Evolutionary conservation across 2,797 vertebrate species (phyloP), one percentile per base, ranked within the genome.

Genomic region (Sebastiscus tertius): DNA sequence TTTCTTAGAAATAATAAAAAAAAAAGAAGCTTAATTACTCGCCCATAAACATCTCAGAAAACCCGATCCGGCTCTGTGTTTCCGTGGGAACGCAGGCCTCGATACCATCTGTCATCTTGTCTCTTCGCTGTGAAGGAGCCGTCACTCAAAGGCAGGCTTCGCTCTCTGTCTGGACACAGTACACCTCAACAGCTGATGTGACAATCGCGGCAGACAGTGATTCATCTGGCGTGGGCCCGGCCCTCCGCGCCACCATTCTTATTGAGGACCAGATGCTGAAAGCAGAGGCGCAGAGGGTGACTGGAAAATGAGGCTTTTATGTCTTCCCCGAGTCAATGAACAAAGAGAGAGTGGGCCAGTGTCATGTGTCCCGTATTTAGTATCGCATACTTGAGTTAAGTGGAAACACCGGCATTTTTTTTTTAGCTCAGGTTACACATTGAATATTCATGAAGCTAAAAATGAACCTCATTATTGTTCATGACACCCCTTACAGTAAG

Each of bases 31-130:
- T 84, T 88, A 87, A 88, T 92, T 76, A 87, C 60, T 66, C 1
- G 12, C 10, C 70, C 27, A 6, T 54, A 72, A 86, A 80, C 67
- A 60, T 83, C 72, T 58, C 34, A 78, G 46, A 76, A 62, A 75
- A 59, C 11, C 86, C 8, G 75, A 76, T 88, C 76, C 64, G 13
- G 60, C 54, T 76, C 61, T 0, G n/a, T 6, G 72, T 85, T 71
- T 87, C 66, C 31, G 46, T 54, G 82, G 77, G 87, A 88, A 52
- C 3, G 65, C 55, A 12, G 62, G 62, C 83, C 86, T 83, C 85
- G 84, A 88, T 75, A 78, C 82, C 92, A 88, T 93, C 91, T 92
- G 92, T 89, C 87, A 90, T 79, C 75, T 77, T 87, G 90, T 94
- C 88, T 73, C 75, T 88, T 82, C 59, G 58, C 83, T 86, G 88